Conservation (phyloP, 2,888 invertebrate species). For the Andrena trimmerana region DNA sequence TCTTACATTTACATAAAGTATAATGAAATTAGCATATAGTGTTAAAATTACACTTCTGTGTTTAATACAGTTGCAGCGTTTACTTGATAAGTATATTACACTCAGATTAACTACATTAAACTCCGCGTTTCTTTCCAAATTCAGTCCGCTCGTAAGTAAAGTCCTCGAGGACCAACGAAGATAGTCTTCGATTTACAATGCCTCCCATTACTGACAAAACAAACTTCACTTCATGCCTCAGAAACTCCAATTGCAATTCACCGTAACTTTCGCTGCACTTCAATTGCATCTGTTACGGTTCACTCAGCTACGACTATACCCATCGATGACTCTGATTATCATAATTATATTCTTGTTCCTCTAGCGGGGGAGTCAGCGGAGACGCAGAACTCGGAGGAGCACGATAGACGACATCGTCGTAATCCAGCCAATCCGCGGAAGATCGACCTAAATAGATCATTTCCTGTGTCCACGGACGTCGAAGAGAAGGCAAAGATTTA, state of each 20-base stretch:
- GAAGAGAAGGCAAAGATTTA: constrained; percentile 64
- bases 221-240: constrained; percentile 25
- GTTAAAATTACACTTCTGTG: too few relatives aligned
- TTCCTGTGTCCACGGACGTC: constrained; percentile 47
- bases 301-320: constrained; percentile 42
- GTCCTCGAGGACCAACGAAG: neutral
- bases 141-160: neutral
- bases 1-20: too few relatives aligned
- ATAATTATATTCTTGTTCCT: constrained; percentile 67
- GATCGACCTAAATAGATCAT: constrained; percentile 62
- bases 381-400: constrained; percentile 51
- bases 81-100: too few relatives aligned
- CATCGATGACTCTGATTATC: constrained; percentile 61
- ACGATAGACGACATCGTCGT: constrained; percentile 49
- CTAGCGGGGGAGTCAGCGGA: constrained; percentile 59
- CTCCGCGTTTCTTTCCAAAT: neutral
- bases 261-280: constrained; percentile 35
- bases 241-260: constrained; percentile 17
- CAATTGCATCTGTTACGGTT: constrained; percentile 54
- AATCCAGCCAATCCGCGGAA: constrained; percentile 65
- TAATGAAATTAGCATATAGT: too few relatives aligned
- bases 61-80: too few relatives aligned
- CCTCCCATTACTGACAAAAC: constrained; percentile 18
- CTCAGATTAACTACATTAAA: neutral
- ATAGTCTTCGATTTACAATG: neutral